Conservation (phyloP, 2,797 vertebrate species). For the Gobio occitaniae region DNA sequence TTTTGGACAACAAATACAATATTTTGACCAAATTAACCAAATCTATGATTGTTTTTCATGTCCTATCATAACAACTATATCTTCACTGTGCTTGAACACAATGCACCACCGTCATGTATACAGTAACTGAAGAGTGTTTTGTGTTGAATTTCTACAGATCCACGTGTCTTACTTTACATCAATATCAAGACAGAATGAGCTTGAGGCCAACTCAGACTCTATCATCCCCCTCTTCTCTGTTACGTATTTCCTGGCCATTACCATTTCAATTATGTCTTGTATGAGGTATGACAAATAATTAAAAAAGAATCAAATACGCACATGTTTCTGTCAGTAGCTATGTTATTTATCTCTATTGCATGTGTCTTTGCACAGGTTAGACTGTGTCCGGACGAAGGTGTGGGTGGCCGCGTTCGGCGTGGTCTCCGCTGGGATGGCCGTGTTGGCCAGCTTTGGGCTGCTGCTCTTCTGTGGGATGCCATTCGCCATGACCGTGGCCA, state of each 20-base stretch:
- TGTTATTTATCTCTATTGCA: background rate
- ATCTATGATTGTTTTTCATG: background rate
- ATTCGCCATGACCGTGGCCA: slow-evolving; percentile 74
- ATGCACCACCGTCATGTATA: background rate
- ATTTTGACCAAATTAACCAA: background rate
- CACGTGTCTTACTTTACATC: slow-evolving; percentile 76
- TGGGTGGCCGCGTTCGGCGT: slow-evolving; percentile 69
- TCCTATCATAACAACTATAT: background rate
- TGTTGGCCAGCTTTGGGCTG: slow-evolving; percentile 79
- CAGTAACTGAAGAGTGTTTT: background rate
- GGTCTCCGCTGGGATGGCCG: slow-evolving; percentile 74
- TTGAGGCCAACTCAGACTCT: slow-evolving; percentile 66
- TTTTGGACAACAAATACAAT: background rate
- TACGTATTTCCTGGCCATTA: slow-evolving; percentile 73
- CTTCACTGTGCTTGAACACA: background rate
- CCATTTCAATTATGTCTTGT: slow-evolving; percentile 74
- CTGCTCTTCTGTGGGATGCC: slow-evolving; percentile 75
- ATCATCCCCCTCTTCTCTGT: slow-evolving; percentile 75
- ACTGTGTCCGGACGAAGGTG: slow-evolving; percentile 56
- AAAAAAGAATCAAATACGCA: too few relatives aligned
- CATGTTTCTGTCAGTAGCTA: background rate
- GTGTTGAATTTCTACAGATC: slow-evolving; percentile 13
- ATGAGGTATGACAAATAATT: slow-evolving; percentile 69
- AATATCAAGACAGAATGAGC: slow-evolving; percentile 75
- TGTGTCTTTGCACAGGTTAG: slow-evolving; percentile 25